phyloP scores from a whole-genome alignment of 2,888 invertebrate genomes.

The Xestia sexstrigata region DNA sequence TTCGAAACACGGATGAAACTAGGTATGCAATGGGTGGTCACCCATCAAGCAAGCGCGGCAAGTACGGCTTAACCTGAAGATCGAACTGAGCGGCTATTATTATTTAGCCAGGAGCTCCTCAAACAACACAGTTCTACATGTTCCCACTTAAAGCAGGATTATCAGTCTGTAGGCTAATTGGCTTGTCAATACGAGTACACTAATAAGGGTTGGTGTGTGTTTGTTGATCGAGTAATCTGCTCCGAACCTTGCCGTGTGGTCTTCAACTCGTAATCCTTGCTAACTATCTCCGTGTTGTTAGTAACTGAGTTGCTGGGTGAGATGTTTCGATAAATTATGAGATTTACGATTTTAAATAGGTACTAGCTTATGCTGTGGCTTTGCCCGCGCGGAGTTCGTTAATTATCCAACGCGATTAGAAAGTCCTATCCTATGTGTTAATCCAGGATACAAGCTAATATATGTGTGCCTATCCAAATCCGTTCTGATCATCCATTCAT shows the following conservation, averaged over 20 bases:
- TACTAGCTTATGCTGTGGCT: neutral
- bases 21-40: neutral
- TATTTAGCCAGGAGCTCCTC: neutral
- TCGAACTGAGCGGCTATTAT: neutral
- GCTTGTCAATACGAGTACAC: conserved; percentile 34
- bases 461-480: too few relatives aligned
- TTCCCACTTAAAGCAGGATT: conserved; percentile 29
- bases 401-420: neutral
- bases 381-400: neutral
- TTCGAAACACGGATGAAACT: neutral
- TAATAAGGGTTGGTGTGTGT: conserved; percentile 35
- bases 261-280: conserved; percentile 32
- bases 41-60: neutral
- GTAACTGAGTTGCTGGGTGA: neutral
- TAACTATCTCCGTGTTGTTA: conserved; percentile 18
- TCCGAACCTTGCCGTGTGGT: conserved; percentile 5
- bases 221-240: conserved; percentile 48
- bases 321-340: neutral
- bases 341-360: neutral
- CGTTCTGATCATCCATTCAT: neutral
- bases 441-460: too few relatives aligned
- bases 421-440: too few relatives aligned
- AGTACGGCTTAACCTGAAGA: neutral
- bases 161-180: conserved; percentile 27
- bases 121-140: neutral